phyloP scores from a whole-genome alignment of 2,888 invertebrate genomes.

The Lacanobia oleracea region DNA sequence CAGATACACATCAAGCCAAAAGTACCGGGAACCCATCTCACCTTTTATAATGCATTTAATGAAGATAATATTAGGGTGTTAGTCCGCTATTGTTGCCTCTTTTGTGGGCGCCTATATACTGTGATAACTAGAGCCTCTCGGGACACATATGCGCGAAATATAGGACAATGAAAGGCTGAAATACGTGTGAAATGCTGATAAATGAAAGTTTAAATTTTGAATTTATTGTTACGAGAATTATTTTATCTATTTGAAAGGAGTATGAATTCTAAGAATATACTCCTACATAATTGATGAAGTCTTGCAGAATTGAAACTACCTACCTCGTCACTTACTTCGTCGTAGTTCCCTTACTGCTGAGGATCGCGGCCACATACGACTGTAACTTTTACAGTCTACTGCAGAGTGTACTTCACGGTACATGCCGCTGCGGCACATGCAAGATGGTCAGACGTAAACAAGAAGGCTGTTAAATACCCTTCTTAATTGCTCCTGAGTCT shows the following conservation, averaged over 20 bases:
- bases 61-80: constrained; percentile 31
- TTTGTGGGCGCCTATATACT: constrained; percentile 30
- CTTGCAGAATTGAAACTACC: no score
- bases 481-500: no score
- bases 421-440: no score
- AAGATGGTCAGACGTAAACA: no score
- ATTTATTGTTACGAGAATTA: background rate
- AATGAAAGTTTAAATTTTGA: constrained; percentile 19
- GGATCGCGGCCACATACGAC: no score
- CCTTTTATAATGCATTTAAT: constrained; percentile 44
- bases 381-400: no score
- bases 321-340: no score
- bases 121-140: constrained; percentile 31
- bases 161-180: constrained; percentile 17
- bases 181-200: constrained; percentile 10
- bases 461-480: no score
- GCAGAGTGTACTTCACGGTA: no score
- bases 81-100: constrained; percentile 35
- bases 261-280: no score
- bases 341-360: no score
- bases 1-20: constrained; percentile 45
- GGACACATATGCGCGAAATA: constrained; percentile 24
- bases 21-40: constrained; percentile 17
- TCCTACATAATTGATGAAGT: no score
- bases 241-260: background rate